Base-by-base conservation (phyloP, 2,888 invertebrate species). In the Orthonychiurus folsomi region DNA sequence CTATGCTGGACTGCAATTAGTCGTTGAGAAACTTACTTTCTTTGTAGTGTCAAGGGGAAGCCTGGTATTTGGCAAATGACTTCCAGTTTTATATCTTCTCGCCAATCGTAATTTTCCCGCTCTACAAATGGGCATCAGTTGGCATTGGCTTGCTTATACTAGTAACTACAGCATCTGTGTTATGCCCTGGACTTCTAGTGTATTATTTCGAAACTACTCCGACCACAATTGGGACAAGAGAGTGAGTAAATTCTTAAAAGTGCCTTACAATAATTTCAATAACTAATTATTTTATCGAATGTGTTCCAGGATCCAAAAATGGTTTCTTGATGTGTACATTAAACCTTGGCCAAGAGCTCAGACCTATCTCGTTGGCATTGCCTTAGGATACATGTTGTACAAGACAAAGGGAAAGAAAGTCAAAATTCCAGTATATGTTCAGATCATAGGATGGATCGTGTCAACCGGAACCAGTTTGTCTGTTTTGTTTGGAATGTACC, bases 321-420 rank as follows among this genome's bases (percentile, higher is more conserved):
- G 62, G 61, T 66, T 63, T 56, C 37, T 47, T 1, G 63, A 69
- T 37, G 58, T 72, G 18, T 73, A 73, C 62, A 62, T 67, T 18
- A 71, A 69, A 55, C 74, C 74, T 1, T 73, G 67, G 54, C 60
- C 65, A 21, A 62, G 73, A 37, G 69, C 70, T 20, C 68, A 70
- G 23, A 66, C 74, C 3, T 74, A 73, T 60, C 54, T 74, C 5
- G 66, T 72, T 2, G 74, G 74, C n/a, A 67, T 74, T 21, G 69
- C 66, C 59, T 47, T 73, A 9, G 74, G 71, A 1, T 74, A 64
- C 59, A 15, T 70, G 1, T 57, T 74, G 15, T 64, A 68, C 62
- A 70, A 65, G 55, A 66, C 64, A 1, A 63, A 63, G 21, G 66
- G 69, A 3, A 64, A 65, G 20, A 56, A 60, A 50, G 20, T 61